phyloP scores from a whole-genome alignment of 2,888 invertebrate genomes.

The Dione vanillae region DNA sequence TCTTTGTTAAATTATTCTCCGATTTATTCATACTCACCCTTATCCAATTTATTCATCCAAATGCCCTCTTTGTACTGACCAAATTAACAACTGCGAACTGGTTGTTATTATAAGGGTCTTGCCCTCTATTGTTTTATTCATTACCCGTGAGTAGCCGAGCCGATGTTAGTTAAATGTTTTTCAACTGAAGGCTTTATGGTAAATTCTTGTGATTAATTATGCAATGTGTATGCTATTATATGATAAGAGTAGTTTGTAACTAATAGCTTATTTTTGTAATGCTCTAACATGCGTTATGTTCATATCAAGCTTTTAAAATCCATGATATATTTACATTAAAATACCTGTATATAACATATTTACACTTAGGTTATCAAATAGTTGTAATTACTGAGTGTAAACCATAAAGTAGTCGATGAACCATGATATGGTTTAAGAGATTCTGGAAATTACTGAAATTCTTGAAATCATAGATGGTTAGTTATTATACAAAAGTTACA shows the following conservation, averaged over 20 bases:
- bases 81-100: constrained; percentile 23
- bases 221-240: constrained; percentile 2
- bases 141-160: constrained; percentile 9
- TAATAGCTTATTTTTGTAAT: neutral
- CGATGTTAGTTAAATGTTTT: constrained; percentile 22
- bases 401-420: no score
- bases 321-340: no score
- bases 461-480: no score
- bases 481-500: no score
- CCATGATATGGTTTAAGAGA: no score
- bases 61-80: constrained; percentile 20
- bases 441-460: no score
- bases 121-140: constrained; percentile 29
- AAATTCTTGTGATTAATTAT: constrained; percentile 10
- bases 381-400: no score
- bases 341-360: no score
- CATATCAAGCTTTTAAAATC: no score
- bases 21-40: neutral
- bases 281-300: neutral
- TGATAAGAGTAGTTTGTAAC: neutral
- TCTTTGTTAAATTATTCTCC: constrained; percentile 14
- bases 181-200: constrained; percentile 9
- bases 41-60: constrained; percentile 15
- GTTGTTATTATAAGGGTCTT: constrained; percentile 25
- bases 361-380: no score